A percentile compares a stretch with the other conserved stretches of the same genome.
These are phyloP conservation scores for Saxicola maurus DNA, from an alignment of 2,797 vertebrate species.

Conservation along the genomic window DNA sequence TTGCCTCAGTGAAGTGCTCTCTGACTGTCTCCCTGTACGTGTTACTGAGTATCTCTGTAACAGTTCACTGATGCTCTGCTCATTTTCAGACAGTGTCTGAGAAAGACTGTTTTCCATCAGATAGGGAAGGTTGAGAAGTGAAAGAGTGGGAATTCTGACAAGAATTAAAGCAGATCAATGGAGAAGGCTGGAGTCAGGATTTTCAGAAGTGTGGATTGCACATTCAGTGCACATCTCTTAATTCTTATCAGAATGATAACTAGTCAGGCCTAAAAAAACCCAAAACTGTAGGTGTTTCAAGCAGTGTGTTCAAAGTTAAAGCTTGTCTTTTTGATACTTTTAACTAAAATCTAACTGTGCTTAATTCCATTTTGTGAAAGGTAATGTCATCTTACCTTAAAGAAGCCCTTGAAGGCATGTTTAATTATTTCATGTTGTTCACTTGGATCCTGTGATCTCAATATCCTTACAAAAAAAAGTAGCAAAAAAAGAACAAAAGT, in stretches of 20 bases:
- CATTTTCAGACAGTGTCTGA: background rate
- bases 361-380: background rate
- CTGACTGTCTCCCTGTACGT: background rate
- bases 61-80: background rate
- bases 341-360: background rate
- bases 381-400: background rate
- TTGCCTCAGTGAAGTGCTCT: background rate
- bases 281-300: background rate
- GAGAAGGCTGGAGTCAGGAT: background rate
- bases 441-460: background rate
- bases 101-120: background rate
- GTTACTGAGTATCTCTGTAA: background rate
- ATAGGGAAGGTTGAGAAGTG: background rate
- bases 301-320: background rate
- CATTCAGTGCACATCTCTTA: background rate
- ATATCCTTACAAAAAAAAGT: background rate
- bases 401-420: background rate
- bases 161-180: background rate
- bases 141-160: background rate
- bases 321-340: background rate
- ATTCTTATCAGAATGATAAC: background rate
- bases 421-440: background rate
- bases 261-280: background rate
- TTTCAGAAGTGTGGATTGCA: background rate
- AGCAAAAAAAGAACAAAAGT: background rate